phyloP scores from a whole-genome alignment of 2,113 vertebrate genomes.

The Nyctibius bracteatus region DNA sequence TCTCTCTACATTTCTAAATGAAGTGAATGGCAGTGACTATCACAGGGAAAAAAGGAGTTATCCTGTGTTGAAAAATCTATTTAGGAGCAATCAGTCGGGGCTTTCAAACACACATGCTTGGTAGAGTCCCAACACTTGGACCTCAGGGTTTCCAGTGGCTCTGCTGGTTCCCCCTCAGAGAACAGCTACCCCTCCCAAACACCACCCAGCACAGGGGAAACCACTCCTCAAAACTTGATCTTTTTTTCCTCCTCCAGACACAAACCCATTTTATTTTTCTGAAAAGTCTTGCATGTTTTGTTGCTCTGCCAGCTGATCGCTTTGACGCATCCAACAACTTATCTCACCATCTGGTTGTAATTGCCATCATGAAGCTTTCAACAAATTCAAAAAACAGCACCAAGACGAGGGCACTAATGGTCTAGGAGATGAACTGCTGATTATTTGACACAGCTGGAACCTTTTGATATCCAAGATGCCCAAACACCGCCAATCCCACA shows the following conservation, averaged over 20 bases:
- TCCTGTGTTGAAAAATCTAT: neutral
- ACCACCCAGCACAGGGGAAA: neutral
- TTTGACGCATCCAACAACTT: rapidly evolving
- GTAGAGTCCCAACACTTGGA: neutral
- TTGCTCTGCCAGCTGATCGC: neutral
- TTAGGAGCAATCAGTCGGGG: neutral
- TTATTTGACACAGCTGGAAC: neutral
- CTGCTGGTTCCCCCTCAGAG: neutral
- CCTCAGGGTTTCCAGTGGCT: neutral
- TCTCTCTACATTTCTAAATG: neutral
- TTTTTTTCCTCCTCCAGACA: neutral
- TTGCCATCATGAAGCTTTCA: neutral
- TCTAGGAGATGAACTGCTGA: neutral
- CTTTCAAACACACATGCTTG: neutral
- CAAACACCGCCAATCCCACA: neutral
- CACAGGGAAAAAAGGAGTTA: neutral
- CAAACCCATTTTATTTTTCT: neutral
- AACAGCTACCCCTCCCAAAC: neutral
- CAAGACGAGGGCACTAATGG: neutral
- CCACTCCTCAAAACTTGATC: neutral
- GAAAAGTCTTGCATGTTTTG: neutral
- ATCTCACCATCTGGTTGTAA: conserved; percentile 34
- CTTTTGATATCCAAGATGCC: neutral
- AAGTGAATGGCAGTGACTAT: neutral
- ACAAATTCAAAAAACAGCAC: neutral